Evolutionary conservation across 2,888 invertebrate genomes (phyloP).

Genomic region (Phyto melanocephala): DNA sequence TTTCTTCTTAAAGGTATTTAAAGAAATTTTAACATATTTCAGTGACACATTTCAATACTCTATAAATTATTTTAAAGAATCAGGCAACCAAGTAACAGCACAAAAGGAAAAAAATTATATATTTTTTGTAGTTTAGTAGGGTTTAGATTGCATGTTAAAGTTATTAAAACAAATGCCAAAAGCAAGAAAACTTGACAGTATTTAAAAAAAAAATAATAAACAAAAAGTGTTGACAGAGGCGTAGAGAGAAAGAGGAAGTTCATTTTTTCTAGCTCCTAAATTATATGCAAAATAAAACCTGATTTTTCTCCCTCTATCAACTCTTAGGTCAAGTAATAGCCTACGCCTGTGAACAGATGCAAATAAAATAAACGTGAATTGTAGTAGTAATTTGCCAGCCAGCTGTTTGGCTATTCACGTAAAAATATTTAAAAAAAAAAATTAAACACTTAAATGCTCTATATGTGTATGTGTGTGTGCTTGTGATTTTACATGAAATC

Average conservation of each 20-base stretch:
- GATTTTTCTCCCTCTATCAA: too few relatives aligned
- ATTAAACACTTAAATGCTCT: constrained; percentile 13
- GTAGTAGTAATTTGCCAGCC: constrained; percentile 27
- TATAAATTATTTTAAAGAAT: constrained; percentile 59
- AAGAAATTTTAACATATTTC: constrained; percentile 63
- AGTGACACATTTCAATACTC: constrained; percentile 65
- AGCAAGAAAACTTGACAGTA: constrained; percentile 43
- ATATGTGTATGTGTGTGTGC: too few relatives aligned
- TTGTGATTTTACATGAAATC: background rate
- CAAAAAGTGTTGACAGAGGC: too few relatives aligned
- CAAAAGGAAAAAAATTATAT: too few relatives aligned
- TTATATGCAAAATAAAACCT: too few relatives aligned
- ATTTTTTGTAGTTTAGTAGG: background rate
- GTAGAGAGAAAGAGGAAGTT: too few relatives aligned
- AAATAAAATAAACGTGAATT: background rate
- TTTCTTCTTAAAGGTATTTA: constrained; percentile 56
- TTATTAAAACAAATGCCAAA: constrained; percentile 44
- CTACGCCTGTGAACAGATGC: too few relatives aligned
- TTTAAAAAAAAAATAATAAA: constrained; percentile 14
- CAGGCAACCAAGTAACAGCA: background rate
- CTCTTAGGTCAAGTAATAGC: too few relatives aligned
- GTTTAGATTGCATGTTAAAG: constrained; percentile 45
- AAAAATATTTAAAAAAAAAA: too few relatives aligned
- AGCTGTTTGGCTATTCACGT: constrained; percentile 11
- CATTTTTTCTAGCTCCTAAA: too few relatives aligned